Conservation (phyloP, 64 coral and sea anemone genomes). For the Dendrophyllia cribrosa region DNA sequence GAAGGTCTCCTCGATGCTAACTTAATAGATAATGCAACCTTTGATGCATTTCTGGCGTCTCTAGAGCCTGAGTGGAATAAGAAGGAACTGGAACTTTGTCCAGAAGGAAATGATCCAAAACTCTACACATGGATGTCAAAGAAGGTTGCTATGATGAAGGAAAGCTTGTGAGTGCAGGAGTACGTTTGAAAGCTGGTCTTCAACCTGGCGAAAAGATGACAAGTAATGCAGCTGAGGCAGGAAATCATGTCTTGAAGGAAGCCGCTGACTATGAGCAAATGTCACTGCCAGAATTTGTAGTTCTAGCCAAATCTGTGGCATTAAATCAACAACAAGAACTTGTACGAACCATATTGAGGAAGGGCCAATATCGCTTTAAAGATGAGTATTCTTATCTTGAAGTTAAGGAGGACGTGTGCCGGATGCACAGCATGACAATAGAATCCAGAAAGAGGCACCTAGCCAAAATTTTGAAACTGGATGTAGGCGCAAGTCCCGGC, state of each 20-base stretch:
- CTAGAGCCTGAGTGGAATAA: conserved; percentile 60
- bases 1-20: conserved; percentile 56
- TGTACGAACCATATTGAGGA: conserved; percentile 2
- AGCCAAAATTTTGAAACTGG: background rate
- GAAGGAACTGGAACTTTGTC: conserved; percentile 50
- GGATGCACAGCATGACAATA: conserved; percentile 7
- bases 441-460: conserved; percentile 5
- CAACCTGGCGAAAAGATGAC: too few relatives aligned
- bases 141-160: conserved; percentile 57
- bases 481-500: background rate
- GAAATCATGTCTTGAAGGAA: conserved; percentile 59
- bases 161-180: background rate
- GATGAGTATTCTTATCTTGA: background rate
- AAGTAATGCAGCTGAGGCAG: background rate
- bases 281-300: conserved; percentile 70
- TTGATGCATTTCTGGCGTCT: conserved; percentile 47
- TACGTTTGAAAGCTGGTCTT: conserved; percentile 15
- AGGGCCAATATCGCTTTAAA: conserved; percentile 14
- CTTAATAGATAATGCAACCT: conserved; percentile 56
- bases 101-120: conserved; percentile 12
- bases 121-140: conserved; percentile 57
- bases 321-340: conserved; percentile 13
- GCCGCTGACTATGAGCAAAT: conserved; percentile 74
- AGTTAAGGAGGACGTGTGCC: background rate
- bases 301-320: conserved; percentile 14